phyloP scores from a whole-genome alignment of 2,113 vertebrate species.

The Zonotrichia leucophrys region DNA sequence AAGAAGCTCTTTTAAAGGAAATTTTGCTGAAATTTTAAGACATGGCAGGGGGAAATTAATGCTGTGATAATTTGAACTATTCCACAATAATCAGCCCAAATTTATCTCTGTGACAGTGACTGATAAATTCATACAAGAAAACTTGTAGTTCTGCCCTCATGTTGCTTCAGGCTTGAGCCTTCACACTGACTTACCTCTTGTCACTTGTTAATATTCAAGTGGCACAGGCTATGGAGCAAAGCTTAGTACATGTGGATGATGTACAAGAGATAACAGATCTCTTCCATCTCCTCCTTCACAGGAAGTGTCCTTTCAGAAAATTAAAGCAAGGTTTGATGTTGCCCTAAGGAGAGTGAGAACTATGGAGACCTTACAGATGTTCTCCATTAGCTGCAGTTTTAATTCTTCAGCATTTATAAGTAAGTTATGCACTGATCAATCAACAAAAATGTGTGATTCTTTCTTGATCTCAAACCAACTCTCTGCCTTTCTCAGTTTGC shows the following conservation, averaged over 20 bases:
- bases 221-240: neutral
- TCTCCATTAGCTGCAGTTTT: conserved; percentile 40
- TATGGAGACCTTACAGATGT: conserved; percentile 45
- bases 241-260: neutral
- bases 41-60: neutral
- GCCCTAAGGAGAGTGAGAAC: conserved; percentile 50
- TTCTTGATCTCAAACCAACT: neutral
- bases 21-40: neutral
- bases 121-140: conserved; percentile 3
- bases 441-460: neutral
- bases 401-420: conserved; percentile 44
- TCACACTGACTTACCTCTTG: neutral
- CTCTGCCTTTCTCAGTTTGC: conserved; percentile 33
- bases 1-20: conserved; percentile 26
- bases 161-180: neutral
- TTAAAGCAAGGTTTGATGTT: conserved; percentile 53
- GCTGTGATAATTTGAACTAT: neutral
- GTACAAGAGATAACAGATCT: neutral
- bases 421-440: neutral
- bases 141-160: neutral
- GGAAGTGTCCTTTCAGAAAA: conserved; percentile 65
- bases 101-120: neutral
- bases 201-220: neutral
- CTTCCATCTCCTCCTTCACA: conserved; percentile 15
- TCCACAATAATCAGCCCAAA: neutral